A percentile compares a stretch with the other conserved stretches of the same genome.
Evolutionary conservation across 2,797 vertebrate genomes (phyloP).

Genomic region (Odontamblyopus rebecca): DNA sequence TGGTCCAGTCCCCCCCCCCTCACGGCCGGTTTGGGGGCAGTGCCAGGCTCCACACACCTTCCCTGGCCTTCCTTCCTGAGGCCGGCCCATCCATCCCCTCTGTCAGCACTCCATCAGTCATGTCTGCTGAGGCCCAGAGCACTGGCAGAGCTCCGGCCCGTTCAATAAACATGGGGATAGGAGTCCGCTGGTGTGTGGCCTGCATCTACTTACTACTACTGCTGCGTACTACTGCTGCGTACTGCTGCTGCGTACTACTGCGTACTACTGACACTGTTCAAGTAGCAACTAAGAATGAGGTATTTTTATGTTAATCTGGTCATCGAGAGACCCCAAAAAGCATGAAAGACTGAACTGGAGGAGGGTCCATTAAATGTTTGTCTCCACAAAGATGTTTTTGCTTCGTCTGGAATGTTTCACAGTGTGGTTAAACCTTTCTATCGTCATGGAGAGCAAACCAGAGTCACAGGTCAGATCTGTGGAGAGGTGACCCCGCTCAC

Average conservation of each 20-base stretch:
- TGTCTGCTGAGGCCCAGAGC: constrained; percentile 47
- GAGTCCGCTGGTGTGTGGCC: constrained; percentile 38
- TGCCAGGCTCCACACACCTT: constrained; percentile 46
- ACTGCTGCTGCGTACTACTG: not conserved
- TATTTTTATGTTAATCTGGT: not conserved
- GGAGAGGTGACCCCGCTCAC: too few relatives aligned
- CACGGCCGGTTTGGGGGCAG: constrained; percentile 24
- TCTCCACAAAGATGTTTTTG: too few relatives aligned
- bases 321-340: too few relatives aligned
- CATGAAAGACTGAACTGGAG: too few relatives aligned
- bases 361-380: too few relatives aligned
- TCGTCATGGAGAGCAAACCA: too few relatives aligned
- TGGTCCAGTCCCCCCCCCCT: constrained; percentile 43
- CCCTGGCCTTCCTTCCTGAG: constrained; percentile 60
- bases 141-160: constrained; percentile 49
- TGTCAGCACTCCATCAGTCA: constrained; percentile 69
- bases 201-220: not conserved
- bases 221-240: not conserved
- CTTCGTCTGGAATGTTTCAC: too few relatives aligned
- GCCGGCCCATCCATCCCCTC: constrained; percentile 52
- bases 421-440: too few relatives aligned
- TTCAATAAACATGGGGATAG: constrained; percentile 53
- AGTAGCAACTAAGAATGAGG: not conserved
- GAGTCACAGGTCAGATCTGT: too few relatives aligned
- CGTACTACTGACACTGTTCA: not conserved